Evolutionary conservation across 2,113 vertebrate genomes (phyloP).

Genomic region (Gasterosteus aculeatus): DNA sequence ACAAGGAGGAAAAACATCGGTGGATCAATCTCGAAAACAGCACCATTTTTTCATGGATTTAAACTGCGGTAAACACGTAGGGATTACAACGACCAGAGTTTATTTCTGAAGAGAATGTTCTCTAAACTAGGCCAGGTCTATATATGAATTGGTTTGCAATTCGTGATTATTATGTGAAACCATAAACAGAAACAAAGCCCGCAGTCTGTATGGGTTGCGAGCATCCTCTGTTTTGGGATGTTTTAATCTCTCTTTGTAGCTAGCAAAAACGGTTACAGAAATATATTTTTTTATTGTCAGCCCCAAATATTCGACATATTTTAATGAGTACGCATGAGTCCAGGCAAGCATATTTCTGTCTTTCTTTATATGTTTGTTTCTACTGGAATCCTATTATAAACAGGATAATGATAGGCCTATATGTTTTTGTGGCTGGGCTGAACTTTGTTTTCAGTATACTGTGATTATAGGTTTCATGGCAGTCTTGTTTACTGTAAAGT

Average conservation of each 20-base stretch:
- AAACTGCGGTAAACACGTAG: neutral
- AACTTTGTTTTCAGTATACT: neutral
- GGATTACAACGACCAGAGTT: neutral
- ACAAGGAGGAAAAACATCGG: neutral
- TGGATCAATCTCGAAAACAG: constrained; percentile 2
- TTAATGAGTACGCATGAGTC: no score
- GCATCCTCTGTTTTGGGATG: neutral
- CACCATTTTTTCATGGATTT: neutral
- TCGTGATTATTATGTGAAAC: neutral
- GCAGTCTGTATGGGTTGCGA: no score
- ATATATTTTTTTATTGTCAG: neutral
- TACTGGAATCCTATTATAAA: neutral
- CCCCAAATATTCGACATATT: neutral
- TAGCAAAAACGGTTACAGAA: neutral
- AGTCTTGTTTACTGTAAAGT: neutral
- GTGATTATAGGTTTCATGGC: neutral
- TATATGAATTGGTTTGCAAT: neutral
- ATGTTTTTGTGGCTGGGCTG: neutral
- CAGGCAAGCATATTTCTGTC: neutral
- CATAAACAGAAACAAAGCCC: neutral
- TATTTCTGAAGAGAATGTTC: no score
- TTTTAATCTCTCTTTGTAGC: neutral
- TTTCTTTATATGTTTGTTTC: neutral
- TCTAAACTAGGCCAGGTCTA: neutral
- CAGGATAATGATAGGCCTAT: neutral